Evolutionary conservation across 37 sponge, comb jelly and placozoan species (phyloP), one percentile per base, ranked within the genome.

Genomic region (Agelas oroides): DNA sequence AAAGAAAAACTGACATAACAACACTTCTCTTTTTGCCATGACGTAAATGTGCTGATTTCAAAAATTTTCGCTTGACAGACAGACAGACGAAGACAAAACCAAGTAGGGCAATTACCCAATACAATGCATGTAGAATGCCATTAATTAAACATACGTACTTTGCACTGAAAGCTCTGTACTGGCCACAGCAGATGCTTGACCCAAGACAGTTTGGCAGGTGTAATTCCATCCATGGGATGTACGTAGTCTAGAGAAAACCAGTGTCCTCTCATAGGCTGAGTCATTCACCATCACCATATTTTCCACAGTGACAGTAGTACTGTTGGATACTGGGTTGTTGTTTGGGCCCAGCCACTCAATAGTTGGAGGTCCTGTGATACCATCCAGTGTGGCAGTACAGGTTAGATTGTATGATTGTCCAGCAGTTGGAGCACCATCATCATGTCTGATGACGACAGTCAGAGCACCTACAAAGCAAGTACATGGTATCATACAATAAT

Each of bases 211-310:
- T 16, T 69, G 70, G 70, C 70, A 69, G 70, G 37, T 35, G 37
- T 69, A 69, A 23, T 27, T 30, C 31, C 70, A 30, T 69, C 70
- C 70, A 6, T 69, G 70, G 36, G 70, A 69, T 30, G 70, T 69
- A 13, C 5, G 70, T 3, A 69, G 70, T 32, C 35, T 30, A 32
- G 27, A 23, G 36, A 69, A 69, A 32, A 32, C 31, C 2, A 69
- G 70, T 30, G 46, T 46, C 6, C 46, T 46, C 46, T 6, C 27
- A 69, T 32, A 23, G 36, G 34, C 23, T 23, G 70, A 31, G 21
- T 16, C 36, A 23, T 31, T 32, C 3, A 18, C 70, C 3, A 3
- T 23, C 12, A 69, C 35, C 33, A 5, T 21, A 0, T 8, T 27
- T 30, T 18, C 33, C 67, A 69, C 70, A 69, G 70, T 11, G 27